Evolutionary conservation across 2,797 vertebrate genomes (phyloP).

Genomic region (Macropus fuliginosus): DNA sequence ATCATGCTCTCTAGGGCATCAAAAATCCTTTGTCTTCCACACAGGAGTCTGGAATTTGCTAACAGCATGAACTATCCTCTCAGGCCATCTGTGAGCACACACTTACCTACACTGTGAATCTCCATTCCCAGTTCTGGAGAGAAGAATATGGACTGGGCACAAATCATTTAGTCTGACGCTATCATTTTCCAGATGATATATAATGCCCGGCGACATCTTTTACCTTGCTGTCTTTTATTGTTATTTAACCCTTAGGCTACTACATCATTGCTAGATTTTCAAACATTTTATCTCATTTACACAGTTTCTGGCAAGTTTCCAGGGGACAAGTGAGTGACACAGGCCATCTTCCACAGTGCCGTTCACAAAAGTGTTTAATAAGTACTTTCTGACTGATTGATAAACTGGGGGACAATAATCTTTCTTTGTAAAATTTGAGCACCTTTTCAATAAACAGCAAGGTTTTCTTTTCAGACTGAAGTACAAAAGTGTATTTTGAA

Average conservation of each 20-base stretch:
- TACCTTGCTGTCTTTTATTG: background rate
- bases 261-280: background rate
- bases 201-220: background rate
- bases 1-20: background rate
- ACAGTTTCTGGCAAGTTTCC: background rate
- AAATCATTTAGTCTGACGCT: background rate
- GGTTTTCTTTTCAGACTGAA: background rate
- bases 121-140: background rate
- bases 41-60: background rate
- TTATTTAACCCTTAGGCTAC: background rate
- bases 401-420: background rate
- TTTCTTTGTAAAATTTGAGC: background rate
- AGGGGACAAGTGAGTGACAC: background rate
- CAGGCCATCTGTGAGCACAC: background rate
- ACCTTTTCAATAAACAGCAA: background rate
- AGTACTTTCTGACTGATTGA: background rate
- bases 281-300: background rate
- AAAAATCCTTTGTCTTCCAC: background rate
- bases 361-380: background rate
- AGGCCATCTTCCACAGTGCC: background rate
- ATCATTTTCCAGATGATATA: background rate
- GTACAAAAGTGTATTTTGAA: background rate
- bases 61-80: background rate
- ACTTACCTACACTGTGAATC: background rate
- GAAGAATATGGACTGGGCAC: background rate